phyloP scores from a whole-genome alignment of 2,113 vertebrate genomes.

The Ceuthmochares aereus region DNA sequence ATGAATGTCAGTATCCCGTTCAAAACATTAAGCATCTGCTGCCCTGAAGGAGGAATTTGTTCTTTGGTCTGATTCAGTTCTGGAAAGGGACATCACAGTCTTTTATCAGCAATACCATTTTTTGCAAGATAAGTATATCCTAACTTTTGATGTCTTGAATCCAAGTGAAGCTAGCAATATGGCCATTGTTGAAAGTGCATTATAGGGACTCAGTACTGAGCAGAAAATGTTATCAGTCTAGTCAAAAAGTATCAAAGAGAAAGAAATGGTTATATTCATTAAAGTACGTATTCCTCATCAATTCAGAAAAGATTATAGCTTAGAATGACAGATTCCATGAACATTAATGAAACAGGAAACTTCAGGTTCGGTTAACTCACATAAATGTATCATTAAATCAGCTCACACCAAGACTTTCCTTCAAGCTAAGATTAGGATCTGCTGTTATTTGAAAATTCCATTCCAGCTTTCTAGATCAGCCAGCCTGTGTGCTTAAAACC shows the following conservation, averaged over 20 bases:
- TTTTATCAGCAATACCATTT: background rate
- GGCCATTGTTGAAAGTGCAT: background rate
- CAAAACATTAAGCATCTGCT: background rate
- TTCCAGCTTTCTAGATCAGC: background rate
- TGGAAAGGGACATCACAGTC: background rate
- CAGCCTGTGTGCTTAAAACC: background rate
- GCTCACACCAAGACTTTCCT: background rate
- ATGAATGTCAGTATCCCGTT: background rate
- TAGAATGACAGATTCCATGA: background rate
- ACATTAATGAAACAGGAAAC: background rate
- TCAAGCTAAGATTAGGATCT: conserved; percentile 19
- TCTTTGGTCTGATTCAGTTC: background rate
- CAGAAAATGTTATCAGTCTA: background rate
- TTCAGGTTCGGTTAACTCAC: background rate
- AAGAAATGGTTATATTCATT: background rate
- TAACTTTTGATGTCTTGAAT: background rate
- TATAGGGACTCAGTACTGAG: background rate
- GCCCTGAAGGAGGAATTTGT: background rate
- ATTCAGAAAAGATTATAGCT: background rate
- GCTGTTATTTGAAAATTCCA: conserved; percentile 20
- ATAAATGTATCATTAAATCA: background rate
- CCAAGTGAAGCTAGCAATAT: background rate
- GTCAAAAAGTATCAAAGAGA: background rate
- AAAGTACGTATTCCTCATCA: background rate
- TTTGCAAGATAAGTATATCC: background rate